Percentiles rank a stretch among this genome's conserved stretches.
phyloP scores from a whole-genome alignment of 2,888 invertebrate genomes.

The Drosophila stalkeri region DNA sequence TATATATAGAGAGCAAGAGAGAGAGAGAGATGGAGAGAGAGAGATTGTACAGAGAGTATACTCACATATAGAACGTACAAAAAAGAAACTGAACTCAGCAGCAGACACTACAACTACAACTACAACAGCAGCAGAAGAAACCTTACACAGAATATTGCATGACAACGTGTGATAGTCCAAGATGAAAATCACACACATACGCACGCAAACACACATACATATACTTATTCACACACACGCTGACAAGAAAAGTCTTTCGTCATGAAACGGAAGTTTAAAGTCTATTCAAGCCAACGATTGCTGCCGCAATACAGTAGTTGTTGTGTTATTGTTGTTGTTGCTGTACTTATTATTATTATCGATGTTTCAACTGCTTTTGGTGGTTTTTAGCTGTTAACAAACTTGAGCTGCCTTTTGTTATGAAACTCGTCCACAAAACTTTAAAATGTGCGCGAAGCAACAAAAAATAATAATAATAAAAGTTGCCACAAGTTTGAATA shows the following conservation, averaged over 20 bases:
- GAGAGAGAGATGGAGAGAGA: not conserved
- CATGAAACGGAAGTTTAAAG: slow-evolving; percentile 60
- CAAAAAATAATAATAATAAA: not conserved
- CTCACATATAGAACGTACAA: slow-evolving; percentile 1
- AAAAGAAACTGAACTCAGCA: slow-evolving; percentile 26
- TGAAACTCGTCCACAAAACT: slow-evolving; percentile 42
- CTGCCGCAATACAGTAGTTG: slow-evolving; percentile 9
- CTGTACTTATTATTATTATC: slow-evolving; percentile 17
- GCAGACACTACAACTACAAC: slow-evolving; percentile 20
- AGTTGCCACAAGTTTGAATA: not conserved
- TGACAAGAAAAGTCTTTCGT: slow-evolving; percentile 44
- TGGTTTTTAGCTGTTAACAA: slow-evolving; percentile 49
- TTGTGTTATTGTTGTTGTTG: slow-evolving; percentile 5
- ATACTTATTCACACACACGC: not conserved
- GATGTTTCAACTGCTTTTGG: slow-evolving; percentile 47
- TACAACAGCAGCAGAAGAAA: slow-evolving; percentile 16
- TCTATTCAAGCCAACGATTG: slow-evolving; percentile 46
- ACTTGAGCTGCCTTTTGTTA: slow-evolving; percentile 47
- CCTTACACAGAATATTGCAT: slow-evolving; percentile 64
- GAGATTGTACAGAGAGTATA: not conserved
- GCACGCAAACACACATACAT: slow-evolving; percentile 1
- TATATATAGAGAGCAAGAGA: not conserved
- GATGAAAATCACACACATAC: slow-evolving; percentile 45
- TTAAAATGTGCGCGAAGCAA: slow-evolving; percentile 10
- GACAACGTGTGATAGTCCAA: slow-evolving; percentile 61